A percentile compares a stretch with the other conserved stretches of the same genome.
Evolutionary conservation across 2,113 vertebrate genomes (phyloP).

Genomic region (zebrafish (Danio rerio)): GRCz12tu NC_133185.1:8153001-8153500

Average conservation of each 20-base stretch:
- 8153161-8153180: background rate
- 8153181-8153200: background rate
- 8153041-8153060: conserved; percentile 37
- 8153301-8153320: background rate
- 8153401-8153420: no score
- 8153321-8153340: background rate
- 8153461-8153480: background rate
- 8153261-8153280: background rate
- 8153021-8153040: background rate
- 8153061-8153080: conserved; percentile 43
- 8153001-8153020: background rate
- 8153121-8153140: background rate
- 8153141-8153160: background rate
- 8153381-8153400: no score
- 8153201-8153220: background rate
- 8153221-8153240: background rate
- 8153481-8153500: conserved; percentile 19
- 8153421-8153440: no score
- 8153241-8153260: background rate
- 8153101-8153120: conserved; percentile 17
- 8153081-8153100: background rate
- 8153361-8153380: no score
- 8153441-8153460: no score
- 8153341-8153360: no score
- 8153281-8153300: background rate